Conservation (phyloP, 2,113 vertebrate genomes). For the Glaucomys volans region DNA sequence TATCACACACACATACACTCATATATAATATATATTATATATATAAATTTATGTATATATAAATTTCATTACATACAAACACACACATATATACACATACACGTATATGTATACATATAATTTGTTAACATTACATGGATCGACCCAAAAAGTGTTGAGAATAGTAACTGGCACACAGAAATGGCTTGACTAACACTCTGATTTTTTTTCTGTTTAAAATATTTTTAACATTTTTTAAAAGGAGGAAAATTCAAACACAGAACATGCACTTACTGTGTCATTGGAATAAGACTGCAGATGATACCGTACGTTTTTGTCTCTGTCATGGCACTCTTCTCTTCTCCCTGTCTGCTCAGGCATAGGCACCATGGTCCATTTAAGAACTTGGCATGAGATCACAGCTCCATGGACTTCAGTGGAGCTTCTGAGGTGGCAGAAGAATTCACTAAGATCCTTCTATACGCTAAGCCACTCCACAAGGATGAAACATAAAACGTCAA, state of each 20-base stretch:
- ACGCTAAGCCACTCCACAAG: background rate
- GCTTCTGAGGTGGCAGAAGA: background rate
- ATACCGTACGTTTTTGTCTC: background rate
- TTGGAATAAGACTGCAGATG: background rate
- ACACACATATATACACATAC: too few relatives aligned
- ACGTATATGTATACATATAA: background rate
- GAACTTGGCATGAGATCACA: background rate
- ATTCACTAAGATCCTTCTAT: background rate
- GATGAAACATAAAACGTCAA: constrained; percentile 8
- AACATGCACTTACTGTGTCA: background rate
- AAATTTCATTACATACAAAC: too few relatives aligned
- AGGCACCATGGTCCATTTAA: background rate
- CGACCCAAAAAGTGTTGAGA: background rate
- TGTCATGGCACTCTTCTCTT: background rate
- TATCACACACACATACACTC: background rate
- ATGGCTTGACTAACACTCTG: background rate
- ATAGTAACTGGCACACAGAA: background rate
- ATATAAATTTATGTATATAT: background rate
- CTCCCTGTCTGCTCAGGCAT: background rate
- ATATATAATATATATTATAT: background rate
- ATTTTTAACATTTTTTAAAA: background rate
- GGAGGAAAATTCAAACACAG: background rate
- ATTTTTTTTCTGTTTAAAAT: background rate
- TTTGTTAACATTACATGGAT: background rate
- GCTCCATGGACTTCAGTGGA: background rate